Evolutionary conservation across 53 echinoderm and acorn worm genomes (phyloP), one percentile per base, ranked within the genome.

Genomic region (Paelopatides confundens): DNA sequence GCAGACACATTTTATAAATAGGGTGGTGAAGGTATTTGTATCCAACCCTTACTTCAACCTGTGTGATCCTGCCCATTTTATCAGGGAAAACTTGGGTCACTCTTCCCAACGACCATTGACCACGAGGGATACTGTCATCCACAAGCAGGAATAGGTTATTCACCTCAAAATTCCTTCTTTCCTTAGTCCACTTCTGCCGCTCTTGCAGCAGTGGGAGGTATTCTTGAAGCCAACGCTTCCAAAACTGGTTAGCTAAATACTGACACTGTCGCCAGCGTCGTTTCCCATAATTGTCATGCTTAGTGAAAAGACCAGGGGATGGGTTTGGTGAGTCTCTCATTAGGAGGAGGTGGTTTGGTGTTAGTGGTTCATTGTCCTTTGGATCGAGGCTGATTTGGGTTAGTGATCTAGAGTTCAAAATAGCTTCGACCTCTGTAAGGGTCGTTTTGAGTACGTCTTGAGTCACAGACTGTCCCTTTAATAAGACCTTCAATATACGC

Each of bases 341-440:
- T 1, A 92, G 90, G 18, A 94, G 71, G 6, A 94, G 84, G 48
- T 94, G 92, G 35, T 90, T 94, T 35, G 92, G 92, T 9, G 94
- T 94, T 31, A 94, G 36, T 21, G 94, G 89, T 66, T 86, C 83
- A 0, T 52, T 15, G 33, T 94, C 89, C 5, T 14, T 82, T 5
- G 91, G 77, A 38, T 94, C 94, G 48, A 81, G 48, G 63, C 86
- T 89, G 12, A 94, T 24, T 0, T 79, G 63, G 1, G 92, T 94
- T 3, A 94, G 69, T 21, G 95, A 90, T 9, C 90, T 76, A 2
- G 88, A 48, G 31, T 93, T 95, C 14, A 95, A 33, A 64, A 92
- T 92, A 24, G 87, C 90, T 63, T 92, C 94, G 0, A 91, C 94
- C 48, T 94, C 94, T 35, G 86, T 64, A 7, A 39, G 9, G 3